Base-by-base conservation (phyloP, 2,888 invertebrate genomes). In the Galeruca laticollis region DNA sequence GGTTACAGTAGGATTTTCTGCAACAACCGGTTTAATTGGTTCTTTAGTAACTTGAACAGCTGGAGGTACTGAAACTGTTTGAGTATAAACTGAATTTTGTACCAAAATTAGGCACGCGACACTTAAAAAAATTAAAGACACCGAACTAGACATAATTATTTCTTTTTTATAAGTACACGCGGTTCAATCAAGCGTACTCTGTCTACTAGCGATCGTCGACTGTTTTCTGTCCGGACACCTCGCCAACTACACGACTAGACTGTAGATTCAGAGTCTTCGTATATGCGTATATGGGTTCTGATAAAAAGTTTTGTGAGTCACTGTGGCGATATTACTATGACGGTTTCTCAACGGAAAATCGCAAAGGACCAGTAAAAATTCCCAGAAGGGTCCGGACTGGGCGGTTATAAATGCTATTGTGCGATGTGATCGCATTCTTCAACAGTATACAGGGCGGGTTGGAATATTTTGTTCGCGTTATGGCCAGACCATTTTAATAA, bases 281-380 rank as follows among this genome's bases (percentile, higher is more conserved):
- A 60, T 60, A 64, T 69, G 69, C 69, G 64, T 69, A 65, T 54
- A 65, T 64, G 60, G 52, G 49, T 10, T 6, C 13, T 26, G 65
- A 56, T 21, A 52, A 40, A 43, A 52, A 54, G 31, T 61, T 54
- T 56, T 61, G 68, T 61, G 54, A 35, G 9, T 52, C 35, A 33
- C 51, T 15, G 2, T 37, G 35, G 51, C 37, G 61, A 49, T 33
- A 60, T 71, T 69, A 73, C 49, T 2, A 33, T 8, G 64, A 56
- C 54, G 57, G 43, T 70, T 71, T 69, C 73, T 72, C 70, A 73
- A 73, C 71, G 71, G 73, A 73, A 73, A 73, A 62, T 68, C 40
- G 62, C 67, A 57, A 57, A 62, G 57, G 67, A 61, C 57, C 62
- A 67, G 57, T 69, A 68, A 35, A 60, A 71, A 71, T 71, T 71